phyloP scores from a whole-genome alignment of 2,888 invertebrate genomes.

The Lochmaea capreae region DNA sequence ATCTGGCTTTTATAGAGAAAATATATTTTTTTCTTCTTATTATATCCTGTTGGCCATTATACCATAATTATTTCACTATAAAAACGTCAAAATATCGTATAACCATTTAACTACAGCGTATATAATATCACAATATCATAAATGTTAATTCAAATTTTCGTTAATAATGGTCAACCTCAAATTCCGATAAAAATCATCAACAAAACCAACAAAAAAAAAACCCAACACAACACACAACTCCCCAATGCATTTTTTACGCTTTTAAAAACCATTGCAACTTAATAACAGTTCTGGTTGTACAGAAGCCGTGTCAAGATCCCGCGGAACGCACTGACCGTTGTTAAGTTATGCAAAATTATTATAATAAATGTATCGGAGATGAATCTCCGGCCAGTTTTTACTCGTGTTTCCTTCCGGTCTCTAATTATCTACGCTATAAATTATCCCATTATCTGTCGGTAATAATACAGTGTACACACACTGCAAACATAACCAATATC shows the following conservation, averaged over 20 bases:
- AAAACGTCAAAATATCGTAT: no score
- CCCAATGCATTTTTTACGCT: slow-evolving; percentile 1
- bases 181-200: slow-evolving; percentile 14
- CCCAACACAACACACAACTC: background rate
- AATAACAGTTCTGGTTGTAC: slow-evolving; percentile 40
- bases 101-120: no score
- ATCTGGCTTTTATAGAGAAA: no score
- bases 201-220: background rate
- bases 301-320: slow-evolving; percentile 43
- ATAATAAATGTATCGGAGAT: slow-evolving; percentile 66
- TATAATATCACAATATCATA: background rate
- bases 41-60: no score
- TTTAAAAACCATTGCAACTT: slow-evolving; percentile 15
- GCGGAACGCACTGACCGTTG: slow-evolving; percentile 60
- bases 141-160: background rate
- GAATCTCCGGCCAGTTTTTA: slow-evolving; percentile 66
- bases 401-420: slow-evolving; percentile 67
- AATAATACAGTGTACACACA: slow-evolving; percentile 46
- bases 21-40: no score
- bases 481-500: slow-evolving; percentile 44
- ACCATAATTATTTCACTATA: no score
- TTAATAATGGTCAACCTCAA: slow-evolving; percentile 10
- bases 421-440: slow-evolving; percentile 65
- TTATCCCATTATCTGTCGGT: slow-evolving; percentile 59
- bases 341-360: slow-evolving; percentile 65